Conservation (phyloP, 2,797 vertebrate species). For the Hephaestus fuliginosus region DNA sequence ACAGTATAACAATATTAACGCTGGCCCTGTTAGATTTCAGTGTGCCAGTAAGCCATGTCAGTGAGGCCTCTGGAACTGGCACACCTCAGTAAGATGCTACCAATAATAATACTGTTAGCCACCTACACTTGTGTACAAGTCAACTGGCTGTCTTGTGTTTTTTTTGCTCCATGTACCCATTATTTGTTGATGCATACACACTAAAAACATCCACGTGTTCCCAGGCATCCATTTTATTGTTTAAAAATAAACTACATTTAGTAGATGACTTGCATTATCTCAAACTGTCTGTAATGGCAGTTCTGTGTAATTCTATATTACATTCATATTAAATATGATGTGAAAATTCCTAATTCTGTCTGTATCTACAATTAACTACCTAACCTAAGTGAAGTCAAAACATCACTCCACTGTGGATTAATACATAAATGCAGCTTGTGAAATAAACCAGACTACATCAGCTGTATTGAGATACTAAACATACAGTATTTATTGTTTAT, state of each 20-base stretch:
- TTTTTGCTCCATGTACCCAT: not conserved
- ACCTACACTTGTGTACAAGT: slow-evolving; percentile 1
- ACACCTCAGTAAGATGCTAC: not conserved
- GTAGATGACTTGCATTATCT: not conserved
- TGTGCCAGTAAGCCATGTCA: not conserved
- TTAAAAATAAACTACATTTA: not conserved
- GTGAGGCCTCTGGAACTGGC: not conserved
- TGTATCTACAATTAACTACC: not conserved
- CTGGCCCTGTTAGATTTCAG: not conserved
- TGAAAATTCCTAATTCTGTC: not conserved
- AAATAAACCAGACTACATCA: not conserved
- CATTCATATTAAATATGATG: not conserved
- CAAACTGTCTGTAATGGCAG: not conserved
- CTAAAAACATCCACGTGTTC: not conserved
- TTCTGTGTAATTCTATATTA: not conserved
- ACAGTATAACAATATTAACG: not conserved
- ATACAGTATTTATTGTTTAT: not conserved
- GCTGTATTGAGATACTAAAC: not conserved
- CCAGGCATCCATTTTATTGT: not conserved
- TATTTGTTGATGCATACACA: not conserved
- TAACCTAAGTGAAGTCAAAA: not conserved
- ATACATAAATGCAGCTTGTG: not conserved
- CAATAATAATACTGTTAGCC: not conserved
- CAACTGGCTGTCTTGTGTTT: not conserved
- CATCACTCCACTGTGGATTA: not conserved